Evolutionary conservation across 2,888 invertebrate genomes (phyloP).

Genomic region (Trisateles emortualis): DNA sequence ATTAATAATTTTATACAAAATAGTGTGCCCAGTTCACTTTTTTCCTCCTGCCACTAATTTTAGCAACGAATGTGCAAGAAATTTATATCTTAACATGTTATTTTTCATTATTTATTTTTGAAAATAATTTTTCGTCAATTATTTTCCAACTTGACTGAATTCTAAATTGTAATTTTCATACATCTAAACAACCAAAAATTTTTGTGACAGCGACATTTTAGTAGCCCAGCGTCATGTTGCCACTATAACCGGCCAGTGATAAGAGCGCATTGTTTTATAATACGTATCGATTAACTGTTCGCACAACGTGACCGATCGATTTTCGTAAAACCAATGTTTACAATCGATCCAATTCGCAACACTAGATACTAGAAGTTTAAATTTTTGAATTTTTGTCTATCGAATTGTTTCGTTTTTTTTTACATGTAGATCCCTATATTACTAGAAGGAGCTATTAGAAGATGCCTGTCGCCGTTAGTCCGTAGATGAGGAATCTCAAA

Average conservation of each 20-base stretch:
- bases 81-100: too few species aligned
- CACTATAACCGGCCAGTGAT: conserved; percentile 74
- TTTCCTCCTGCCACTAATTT: too few species aligned
- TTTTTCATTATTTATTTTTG: too few species aligned
- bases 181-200: not conserved
- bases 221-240: conserved; percentile 69
- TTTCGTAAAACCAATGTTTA: conserved; percentile 59
- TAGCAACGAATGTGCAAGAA: too few species aligned
- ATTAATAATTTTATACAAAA: too few species aligned
- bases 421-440: not conserved
- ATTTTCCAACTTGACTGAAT: too few species aligned
- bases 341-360: conserved; percentile 40
- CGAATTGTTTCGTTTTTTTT: not conserved
- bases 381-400: not conserved
- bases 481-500: too few species aligned
- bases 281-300: conserved; percentile 73
- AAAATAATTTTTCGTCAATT: too few species aligned
- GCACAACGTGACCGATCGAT: conserved; percentile 65
- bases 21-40: too few species aligned
- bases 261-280: conserved; percentile 82
- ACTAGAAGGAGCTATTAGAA: too few species aligned
- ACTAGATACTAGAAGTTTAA: not conserved
- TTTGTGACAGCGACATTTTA: conserved; percentile 62
- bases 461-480: too few species aligned
- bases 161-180: too few species aligned